Conservation (phyloP, 2,888 invertebrate genomes). For the Palloptera scutellata region DNA sequence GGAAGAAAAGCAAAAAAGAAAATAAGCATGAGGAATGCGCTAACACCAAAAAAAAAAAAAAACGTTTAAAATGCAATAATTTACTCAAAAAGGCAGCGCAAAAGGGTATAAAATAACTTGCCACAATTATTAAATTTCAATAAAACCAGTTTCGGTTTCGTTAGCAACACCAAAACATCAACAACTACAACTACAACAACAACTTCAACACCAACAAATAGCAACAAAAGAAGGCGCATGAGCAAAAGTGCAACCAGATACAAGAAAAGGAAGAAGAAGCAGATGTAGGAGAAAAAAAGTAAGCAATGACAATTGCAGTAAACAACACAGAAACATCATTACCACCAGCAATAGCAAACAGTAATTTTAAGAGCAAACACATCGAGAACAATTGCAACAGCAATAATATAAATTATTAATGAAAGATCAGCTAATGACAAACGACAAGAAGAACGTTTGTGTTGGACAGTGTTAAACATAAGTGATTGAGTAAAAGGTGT, state of each 20-base stretch:
- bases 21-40: not conserved
- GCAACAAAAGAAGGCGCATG: constrained; percentile 31
- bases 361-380: constrained; percentile 14
- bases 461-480: too few relatives aligned
- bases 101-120: constrained; percentile 45
- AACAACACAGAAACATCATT: constrained; percentile 21
- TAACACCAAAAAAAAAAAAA: constrained; percentile 11
- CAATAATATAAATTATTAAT: too few relatives aligned
- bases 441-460: too few relatives aligned
- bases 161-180: constrained; percentile 3
- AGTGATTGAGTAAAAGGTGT: too few relatives aligned
- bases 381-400: constrained; percentile 36
- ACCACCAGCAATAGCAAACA: not conserved
- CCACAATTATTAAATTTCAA: constrained; percentile 55
- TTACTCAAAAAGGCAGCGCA: constrained; percentile 49
- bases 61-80: constrained; percentile 54
- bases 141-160: constrained; percentile 23
- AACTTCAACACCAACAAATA: constrained; percentile 3
- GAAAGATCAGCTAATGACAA: too few relatives aligned
- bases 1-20: not conserved
- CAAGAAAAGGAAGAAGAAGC: not conserved
- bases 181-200: constrained; percentile 15
- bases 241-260: not conserved
- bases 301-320: constrained; percentile 26
- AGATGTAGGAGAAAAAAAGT: not conserved